Evolutionary conservation across 2,888 invertebrate genomes (phyloP).

Genomic region (Gastrophysa polygoni): DNA sequence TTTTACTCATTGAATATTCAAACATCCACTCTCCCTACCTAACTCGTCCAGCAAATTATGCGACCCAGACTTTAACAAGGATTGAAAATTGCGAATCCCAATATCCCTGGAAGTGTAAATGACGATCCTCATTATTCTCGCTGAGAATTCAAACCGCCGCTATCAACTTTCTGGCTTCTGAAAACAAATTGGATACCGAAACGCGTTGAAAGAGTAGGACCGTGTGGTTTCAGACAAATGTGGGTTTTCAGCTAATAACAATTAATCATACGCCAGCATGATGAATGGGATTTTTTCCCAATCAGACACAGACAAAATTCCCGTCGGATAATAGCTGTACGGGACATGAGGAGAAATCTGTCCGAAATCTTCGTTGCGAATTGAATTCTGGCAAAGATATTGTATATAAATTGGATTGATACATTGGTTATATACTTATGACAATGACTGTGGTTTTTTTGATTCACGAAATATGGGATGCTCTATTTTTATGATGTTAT

Average conservation of each 20-base stretch:
- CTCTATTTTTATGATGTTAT: no score
- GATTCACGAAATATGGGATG: no score
- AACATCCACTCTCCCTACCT: no score
- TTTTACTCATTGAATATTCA: no score
- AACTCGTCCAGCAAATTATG: no score
- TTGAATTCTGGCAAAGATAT: not conserved
- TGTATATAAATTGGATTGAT: not conserved
- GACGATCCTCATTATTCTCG: not conserved
- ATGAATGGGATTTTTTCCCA: constrained; percentile 18
- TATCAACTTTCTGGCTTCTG: not conserved
- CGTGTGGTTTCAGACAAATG: not conserved
- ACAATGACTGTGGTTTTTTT: no score
- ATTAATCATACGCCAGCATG: constrained; percentile 23
- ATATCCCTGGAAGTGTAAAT: not conserved
- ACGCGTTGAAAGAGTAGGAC: not conserved
- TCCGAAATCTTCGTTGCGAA: not conserved
- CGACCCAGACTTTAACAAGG: no score
- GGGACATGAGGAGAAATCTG: constrained; percentile 16
- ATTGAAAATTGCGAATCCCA: not conserved
- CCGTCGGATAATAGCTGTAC: not conserved
- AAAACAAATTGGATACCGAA: not conserved
- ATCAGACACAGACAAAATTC: constrained; percentile 18
- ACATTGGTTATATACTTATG: no score
- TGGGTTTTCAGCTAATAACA: constrained; percentile 16
- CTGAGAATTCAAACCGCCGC: not conserved